Percentiles rank a stretch among this genome's conserved stretches.
These are phyloP conservation scores for Heliconius hewitsoni DNA, from an alignment of 1,140 invertebrate genomes.

Conservation along the genomic window DNA sequence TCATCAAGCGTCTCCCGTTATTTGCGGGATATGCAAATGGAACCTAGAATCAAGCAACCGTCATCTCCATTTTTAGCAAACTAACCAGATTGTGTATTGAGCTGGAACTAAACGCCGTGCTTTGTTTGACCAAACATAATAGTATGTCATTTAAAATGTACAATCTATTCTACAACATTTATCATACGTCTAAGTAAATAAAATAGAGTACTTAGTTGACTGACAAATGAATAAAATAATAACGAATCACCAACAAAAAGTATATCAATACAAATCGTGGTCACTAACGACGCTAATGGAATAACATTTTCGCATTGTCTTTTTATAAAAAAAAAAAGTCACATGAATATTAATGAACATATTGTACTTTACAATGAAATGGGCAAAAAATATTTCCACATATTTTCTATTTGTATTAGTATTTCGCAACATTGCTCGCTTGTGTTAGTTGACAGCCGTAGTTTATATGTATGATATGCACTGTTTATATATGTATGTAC, in stretches of 20 bases:
- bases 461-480: not conserved
- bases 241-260: not conserved
- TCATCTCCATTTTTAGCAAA: too few relatives aligned
- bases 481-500: not conserved
- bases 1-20: too few relatives aligned
- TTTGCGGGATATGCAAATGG: too few relatives aligned
- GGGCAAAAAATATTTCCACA: not conserved
- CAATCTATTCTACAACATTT: too few relatives aligned
- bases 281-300: conserved; percentile 5
- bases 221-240: not conserved
- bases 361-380: not conserved
- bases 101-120: too few relatives aligned
- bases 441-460: not conserved
- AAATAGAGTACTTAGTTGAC: too few relatives aligned
- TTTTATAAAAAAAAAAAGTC: not conserved
- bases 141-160: too few relatives aligned
- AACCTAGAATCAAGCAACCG: too few relatives aligned
- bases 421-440: not conserved
- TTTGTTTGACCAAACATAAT: too few relatives aligned
- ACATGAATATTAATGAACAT: conserved; percentile 1
- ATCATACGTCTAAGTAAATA: too few relatives aligned
- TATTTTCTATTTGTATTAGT: not conserved
- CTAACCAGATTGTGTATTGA: too few relatives aligned
- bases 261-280: not conserved
- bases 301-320: conserved; percentile 10